phyloP scores from a whole-genome alignment of 2,113 vertebrate species.

The Periophthalmus modestus region DNA sequence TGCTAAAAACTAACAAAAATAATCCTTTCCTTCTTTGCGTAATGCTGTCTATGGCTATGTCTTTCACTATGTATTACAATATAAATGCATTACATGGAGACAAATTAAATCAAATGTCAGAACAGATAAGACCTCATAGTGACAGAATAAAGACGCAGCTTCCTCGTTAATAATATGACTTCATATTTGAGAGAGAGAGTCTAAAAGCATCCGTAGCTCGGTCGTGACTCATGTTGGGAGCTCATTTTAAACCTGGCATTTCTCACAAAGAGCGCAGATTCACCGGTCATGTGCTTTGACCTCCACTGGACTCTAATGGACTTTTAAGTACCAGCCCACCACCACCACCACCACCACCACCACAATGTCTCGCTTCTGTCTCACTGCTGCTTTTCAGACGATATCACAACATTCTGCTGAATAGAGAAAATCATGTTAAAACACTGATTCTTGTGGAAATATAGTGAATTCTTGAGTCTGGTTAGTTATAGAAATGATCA shows the following conservation, averaged over 20 bases:
- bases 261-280: neutral
- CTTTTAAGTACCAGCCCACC: conserved; percentile 26
- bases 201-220: neutral
- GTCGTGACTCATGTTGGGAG: neutral
- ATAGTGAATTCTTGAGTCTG: too few relatives aligned
- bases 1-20: neutral
- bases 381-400: neutral
- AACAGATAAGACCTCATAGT: neutral
- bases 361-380: neutral
- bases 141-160: neutral
- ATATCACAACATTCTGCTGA: too few relatives aligned
- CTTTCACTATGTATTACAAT: neutral
- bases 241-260: conserved; percentile 24
- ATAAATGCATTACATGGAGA: neutral
- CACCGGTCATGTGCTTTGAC: neutral
- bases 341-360: conserved; percentile 1
- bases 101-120: neutral
- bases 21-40: neutral
- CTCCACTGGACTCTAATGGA: conserved; percentile 10
- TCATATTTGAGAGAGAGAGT: neutral
- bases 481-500: too few relatives aligned
- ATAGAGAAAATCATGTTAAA: too few relatives aligned
- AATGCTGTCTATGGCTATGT: neutral
- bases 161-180: neutral
- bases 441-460: too few relatives aligned